Percentiles rank a stretch among this genome's conserved stretches.
phyloP scores from a whole-genome alignment of 2,888 invertebrate species.

The Polia nebulosa region DNA sequence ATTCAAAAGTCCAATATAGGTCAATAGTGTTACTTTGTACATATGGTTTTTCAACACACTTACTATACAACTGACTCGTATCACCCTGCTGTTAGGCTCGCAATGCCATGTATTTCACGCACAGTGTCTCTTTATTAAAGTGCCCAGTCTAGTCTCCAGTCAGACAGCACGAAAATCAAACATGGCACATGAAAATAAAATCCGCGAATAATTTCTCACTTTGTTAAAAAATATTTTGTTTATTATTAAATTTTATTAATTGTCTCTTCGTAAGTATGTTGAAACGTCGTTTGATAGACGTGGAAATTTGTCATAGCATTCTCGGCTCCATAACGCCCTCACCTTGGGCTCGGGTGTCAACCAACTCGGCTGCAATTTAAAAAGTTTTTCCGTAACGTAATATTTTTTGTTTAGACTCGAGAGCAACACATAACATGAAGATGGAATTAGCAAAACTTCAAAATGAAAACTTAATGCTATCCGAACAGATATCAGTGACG shows the following conservation, averaged over 20 bases:
- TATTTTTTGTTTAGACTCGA: slow-evolving; percentile 81
- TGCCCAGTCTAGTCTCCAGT: neutral
- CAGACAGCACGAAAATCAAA: neutral
- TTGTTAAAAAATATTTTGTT: neutral
- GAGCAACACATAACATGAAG: slow-evolving; percentile 86
- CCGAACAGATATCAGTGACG: slow-evolving; percentile 75
- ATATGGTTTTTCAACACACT: too few species aligned
- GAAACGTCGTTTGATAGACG: neutral
- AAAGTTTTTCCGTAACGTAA: too few species aligned
- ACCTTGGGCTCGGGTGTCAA: neutral
- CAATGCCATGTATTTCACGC: neutral
- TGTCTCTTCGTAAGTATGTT: neutral
- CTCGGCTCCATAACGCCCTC: neutral
- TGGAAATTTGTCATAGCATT: neutral
- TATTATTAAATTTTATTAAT: neutral
- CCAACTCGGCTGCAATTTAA: neutral
- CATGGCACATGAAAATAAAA: neutral
- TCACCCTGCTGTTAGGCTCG: neutral
- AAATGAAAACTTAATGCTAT: slow-evolving; percentile 75
- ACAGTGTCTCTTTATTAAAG: neutral
- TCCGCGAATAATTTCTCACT: neutral
- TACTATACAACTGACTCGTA: too few species aligned
- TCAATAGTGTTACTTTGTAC: too few species aligned
- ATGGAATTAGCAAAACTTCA: slow-evolving; percentile 82
- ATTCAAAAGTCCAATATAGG: too few species aligned